Conservation (phyloP, 2,797 vertebrate species). For the Acanthiza pusilla region DNA sequence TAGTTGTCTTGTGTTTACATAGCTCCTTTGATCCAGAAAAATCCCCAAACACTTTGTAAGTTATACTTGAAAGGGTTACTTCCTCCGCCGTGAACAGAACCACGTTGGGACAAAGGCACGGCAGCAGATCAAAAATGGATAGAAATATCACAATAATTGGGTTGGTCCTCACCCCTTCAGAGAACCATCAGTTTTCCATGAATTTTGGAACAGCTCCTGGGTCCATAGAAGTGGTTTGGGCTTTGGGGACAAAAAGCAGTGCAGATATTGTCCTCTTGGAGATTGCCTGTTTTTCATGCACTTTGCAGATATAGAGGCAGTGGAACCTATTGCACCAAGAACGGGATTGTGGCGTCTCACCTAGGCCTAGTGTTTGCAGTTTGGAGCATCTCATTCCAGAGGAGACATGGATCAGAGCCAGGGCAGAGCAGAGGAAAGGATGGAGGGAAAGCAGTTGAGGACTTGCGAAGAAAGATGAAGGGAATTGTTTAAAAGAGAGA, state of each 20-base stretch:
- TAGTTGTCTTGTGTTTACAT: constrained; percentile 39
- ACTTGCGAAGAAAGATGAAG: background rate
- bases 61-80: background rate
- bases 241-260: background rate
- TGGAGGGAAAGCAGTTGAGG: background rate
- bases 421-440: background rate
- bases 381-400: background rate
- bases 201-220: background rate
- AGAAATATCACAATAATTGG: background rate
- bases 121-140: background rate
- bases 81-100: background rate
- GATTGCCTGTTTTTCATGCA: background rate
- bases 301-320: background rate
- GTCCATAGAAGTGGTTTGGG: background rate
- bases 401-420: background rate
- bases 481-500: background rate
- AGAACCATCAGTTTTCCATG: background rate
- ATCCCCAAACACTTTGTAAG: constrained; percentile 6
- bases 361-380: background rate
- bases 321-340: background rate
- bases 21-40: constrained; percentile 33
- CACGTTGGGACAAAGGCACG: background rate
- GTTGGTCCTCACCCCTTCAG: background rate
- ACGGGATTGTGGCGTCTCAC: background rate
- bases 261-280: background rate